These are phyloP conservation scores for Ruditapes philippinarum DNA, from an alignment of 1,140 invertebrate genomes.

Conservation along the genomic window DNA sequence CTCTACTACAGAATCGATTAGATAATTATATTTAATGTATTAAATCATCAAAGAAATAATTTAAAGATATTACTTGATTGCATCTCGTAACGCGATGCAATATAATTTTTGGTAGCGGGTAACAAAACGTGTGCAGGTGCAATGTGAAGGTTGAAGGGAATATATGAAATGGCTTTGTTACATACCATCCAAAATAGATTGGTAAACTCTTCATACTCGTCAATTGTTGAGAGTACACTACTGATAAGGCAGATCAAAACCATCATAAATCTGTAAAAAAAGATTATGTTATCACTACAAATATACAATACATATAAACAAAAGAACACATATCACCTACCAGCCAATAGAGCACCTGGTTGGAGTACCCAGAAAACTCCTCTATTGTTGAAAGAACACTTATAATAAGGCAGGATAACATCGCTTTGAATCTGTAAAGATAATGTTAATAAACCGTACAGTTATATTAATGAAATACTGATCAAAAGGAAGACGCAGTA, in stretches of 20 bases:
- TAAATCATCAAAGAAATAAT: no score
- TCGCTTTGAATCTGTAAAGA: constrained; percentile 63
- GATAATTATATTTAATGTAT: no score
- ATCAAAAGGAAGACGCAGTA: no score
- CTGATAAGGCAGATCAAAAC: constrained; percentile 88
- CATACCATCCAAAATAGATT: constrained; percentile 87
- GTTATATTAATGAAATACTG: no score
- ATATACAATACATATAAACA: background rate
- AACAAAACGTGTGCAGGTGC: no score
- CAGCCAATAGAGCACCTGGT: constrained; percentile 55
- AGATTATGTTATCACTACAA: constrained; percentile 23
- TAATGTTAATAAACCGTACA: background rate
- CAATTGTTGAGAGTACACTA: constrained; percentile 88
- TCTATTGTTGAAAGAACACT: constrained; percentile 65
- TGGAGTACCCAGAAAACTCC: constrained; percentile 31
- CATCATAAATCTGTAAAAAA: constrained; percentile 87
- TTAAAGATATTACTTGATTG: no score
- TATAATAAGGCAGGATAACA: constrained; percentile 65
- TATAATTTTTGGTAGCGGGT: no score
- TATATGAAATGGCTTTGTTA: background rate
- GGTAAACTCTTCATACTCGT: constrained; percentile 85
- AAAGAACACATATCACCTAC: constrained; percentile 27
- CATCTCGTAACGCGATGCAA: no score
- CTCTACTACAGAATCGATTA: no score
- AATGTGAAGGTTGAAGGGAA: no score